Evolutionary conservation across 2,888 invertebrate species (phyloP), one percentile per base, ranked within the genome.

Genomic region (Celastrina argiolus): DNA sequence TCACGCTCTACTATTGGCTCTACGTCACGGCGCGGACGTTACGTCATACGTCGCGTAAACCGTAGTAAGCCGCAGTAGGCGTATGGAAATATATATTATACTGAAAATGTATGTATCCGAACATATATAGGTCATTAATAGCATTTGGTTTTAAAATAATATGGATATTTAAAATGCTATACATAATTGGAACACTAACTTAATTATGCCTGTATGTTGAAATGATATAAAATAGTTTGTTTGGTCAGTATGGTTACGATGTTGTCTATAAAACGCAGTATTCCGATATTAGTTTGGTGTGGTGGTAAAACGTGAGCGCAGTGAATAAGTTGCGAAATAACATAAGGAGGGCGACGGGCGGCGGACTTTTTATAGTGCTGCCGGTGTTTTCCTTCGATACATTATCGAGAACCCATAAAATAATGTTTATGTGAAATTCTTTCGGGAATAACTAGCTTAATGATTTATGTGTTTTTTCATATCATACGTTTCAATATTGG

Each of bases 241-340:
- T 58, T 58, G n/a, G n/a, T n/a, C n/a, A n/a, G 31, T 34, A 56
- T n/a, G 31, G 3, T 42, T 22, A 64, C 31, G n/a, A 31, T 58
- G 16, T 58, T 31, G 12, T 58, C 58, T 58, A 58, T 28, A 28
- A 56, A 28, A 28, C 14, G 7, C 31, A n/a, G 58, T 58, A 58
- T 58, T 58, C 26, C 22, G 22, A 51, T 51, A 51, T 58, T 58
- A 31, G 28, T 16, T 31, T 58, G 31, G 56, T 56, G 56, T 28
- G 56, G 28, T 31, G 31, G 26, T 51, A 51, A 51, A 51, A 51
- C n/a, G 7, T 18, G 14, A 58, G 58, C 22, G 39, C 39, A 61
- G 68, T 69, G 66, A 69, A n/a, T n/a, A n/a, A 68, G 74, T 79
- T 79, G 74, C 74, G 74, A 76, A 80, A 78, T 73, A 73, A 66